These are phyloP conservation scores for Uria lomvia DNA, from an alignment of 2,113 vertebrate species.

Conservation along the genomic window DNA sequence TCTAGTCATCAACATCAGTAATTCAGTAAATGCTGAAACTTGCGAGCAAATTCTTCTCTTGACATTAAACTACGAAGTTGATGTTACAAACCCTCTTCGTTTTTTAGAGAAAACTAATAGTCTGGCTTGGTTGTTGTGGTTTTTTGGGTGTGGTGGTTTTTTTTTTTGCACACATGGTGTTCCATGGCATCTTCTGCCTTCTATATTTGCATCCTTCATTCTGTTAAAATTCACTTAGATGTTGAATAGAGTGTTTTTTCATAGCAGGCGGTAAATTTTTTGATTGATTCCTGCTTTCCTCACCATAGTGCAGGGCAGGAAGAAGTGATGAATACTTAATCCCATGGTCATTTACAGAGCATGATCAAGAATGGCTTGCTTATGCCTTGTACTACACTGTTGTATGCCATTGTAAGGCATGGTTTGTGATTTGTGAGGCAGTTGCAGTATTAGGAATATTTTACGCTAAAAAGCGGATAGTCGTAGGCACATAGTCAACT, in stretches of 20 bases:
- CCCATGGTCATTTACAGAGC: not conserved
- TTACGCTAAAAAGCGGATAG: not conserved
- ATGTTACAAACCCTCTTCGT: not conserved
- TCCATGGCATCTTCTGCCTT: not conserved
- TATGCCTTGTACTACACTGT: not conserved
- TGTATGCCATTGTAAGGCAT: not conserved
- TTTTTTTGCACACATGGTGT: fast-evolving
- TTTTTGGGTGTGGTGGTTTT: no score
- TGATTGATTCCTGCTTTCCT: not conserved
- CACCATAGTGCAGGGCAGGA: no score
- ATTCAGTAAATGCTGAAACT: not conserved
- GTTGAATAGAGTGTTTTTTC: not conserved
- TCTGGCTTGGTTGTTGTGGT: not conserved
- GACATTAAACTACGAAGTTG: not conserved
- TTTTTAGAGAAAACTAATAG: not conserved
- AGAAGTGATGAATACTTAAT: not conserved
- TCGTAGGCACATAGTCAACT: not conserved
- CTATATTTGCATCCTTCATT: not conserved
- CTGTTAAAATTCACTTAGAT: not conserved
- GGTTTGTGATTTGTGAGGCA: not conserved
- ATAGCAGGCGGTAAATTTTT: not conserved
- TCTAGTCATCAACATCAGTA: not conserved
- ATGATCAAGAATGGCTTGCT: not conserved
- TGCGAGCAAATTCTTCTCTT: not conserved
- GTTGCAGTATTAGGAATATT: not conserved